Base-by-base conservation (phyloP, 2,113 vertebrate species). In the Holacanthus passer region DNA sequence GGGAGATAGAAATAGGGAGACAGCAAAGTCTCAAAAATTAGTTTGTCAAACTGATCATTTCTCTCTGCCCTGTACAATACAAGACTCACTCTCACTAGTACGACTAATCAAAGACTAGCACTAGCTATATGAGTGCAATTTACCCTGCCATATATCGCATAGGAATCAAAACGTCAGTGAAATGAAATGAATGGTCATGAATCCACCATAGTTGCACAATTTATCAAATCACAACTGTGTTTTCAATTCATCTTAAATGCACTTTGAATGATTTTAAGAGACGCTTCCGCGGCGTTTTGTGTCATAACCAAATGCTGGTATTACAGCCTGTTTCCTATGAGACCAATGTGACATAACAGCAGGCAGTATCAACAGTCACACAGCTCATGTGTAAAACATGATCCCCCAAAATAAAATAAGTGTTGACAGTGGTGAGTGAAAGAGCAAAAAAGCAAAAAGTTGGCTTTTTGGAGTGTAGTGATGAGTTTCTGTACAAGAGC, bases 341-440 rank as follows among this genome's bases (percentile, higher is more conserved):
- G 32, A 37, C 4, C 2, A 14, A 10, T 59, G 17, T 22, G 70
- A 73, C 81, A 79, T 29, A 41, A 56, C 59, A 52, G 29, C 55
- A 68, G 24, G 20, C 47, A 8, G 27, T 56, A 55, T 41, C 53
- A 81, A 75, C 59, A 79, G 29, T 3, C 29, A 20, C 64, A 7
- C 22, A 32, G 64, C 52, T 55, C 50, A 22, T 27, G 27, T 77
- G 56, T 64, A 53, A 81, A 81, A 83, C 0, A 56, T 77, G 63
- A 82, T 37, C 43, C 56, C 20, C 62, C 11, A 64, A 63, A 70
- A 81, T 41, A 43, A 66, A 20, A 55, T 14, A 31, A 75, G 59
- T 66, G 59, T 71, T 82, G n/a, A 56, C 32, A 2, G 82, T 16
- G 35, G n/a, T 4, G 50, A 60, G 45, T 50, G 68, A 77, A 60